A percentile compares a stretch with the other conserved stretches of the same genome.
Evolutionary conservation across 2,888 invertebrate species (phyloP).

Genomic region (Ormia ochracea): DNA sequence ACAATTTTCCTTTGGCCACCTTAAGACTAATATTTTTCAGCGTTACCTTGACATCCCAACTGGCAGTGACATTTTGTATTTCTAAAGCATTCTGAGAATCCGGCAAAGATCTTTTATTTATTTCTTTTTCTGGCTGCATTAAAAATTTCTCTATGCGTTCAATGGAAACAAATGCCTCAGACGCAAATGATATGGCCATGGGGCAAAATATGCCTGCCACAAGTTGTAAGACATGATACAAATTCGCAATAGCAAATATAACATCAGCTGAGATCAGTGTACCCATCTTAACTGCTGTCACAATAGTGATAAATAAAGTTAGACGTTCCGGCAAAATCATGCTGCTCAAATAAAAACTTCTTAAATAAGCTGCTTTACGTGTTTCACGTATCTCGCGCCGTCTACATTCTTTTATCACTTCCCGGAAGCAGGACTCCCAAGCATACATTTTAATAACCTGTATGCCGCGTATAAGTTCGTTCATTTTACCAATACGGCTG

Average conservation of each 20-base stretch:
- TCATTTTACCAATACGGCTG: conserved; percentile 93
- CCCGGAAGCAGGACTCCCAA: conserved; percentile 94
- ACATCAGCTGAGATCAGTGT: conserved; percentile 81
- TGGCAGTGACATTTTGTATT: conserved; percentile 77
- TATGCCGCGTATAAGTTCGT: conserved; percentile 94
- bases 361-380: conserved; percentile 81
- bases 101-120: conserved; percentile 68
- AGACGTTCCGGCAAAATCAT: conserved; percentile 91
- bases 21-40: conserved; percentile 79
- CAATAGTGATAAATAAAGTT: conserved; percentile 87
- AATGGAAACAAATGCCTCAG: conserved; percentile 80
- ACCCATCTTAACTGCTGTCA: conserved; percentile 85
- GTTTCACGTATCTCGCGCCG: conserved; percentile 82
- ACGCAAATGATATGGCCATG: conserved; percentile 79
- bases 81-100: conserved; percentile 68
- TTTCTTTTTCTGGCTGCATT: conserved; percentile 78
- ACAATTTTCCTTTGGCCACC: conserved; percentile 81
- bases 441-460: conserved; percentile 98
- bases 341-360: conserved; percentile 82
- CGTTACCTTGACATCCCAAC: conserved; percentile 79
- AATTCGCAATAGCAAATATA: conserved; percentile 87
- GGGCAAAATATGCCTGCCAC: conserved; percentile 81
- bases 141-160: conserved; percentile 80
- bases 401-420: conserved; percentile 85
- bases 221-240: conserved; percentile 84